Evolutionary conservation across 2,113 vertebrate genomes (phyloP).

Genomic region (Cavia porcellus): DNA sequence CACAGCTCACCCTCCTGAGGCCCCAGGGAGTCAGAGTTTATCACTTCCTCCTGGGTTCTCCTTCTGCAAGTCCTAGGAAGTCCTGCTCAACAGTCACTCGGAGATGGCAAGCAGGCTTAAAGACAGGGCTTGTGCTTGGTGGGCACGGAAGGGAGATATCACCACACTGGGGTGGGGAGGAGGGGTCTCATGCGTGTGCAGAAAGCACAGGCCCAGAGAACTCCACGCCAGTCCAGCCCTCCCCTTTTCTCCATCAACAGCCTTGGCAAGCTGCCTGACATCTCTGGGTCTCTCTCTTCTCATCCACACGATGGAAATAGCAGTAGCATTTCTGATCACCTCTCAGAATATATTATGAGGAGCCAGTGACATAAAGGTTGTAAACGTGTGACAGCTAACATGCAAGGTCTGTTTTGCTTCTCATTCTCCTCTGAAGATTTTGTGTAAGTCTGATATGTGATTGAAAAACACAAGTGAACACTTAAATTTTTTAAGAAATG

Average conservation of each 20-base stretch:
- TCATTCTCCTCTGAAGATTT: not conserved
- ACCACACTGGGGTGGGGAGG: not conserved
- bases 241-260: not conserved
- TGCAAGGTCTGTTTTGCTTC: not conserved
- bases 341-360: not conserved
- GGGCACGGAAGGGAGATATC: not conserved
- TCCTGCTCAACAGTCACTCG: not conserved
- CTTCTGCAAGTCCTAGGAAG: not conserved
- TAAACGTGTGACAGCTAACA: not conserved
- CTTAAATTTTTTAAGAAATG: not conserved
- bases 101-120: not conserved
- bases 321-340: not conserved
- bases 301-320: not conserved
- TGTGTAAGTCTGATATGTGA: not conserved
- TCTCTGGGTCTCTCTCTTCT: slow-evolving; percentile 13
- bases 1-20: not conserved
- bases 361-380: not conserved
- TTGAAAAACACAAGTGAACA: not conserved
- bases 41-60: not conserved
- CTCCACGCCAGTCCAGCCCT: not conserved
- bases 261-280: not conserved
- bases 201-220: not conserved
- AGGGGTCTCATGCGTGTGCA: no score
- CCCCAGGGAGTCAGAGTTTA: not conserved
- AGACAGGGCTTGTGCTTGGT: not conserved